Conservation (phyloP, 2,113 vertebrate genomes). For the Passer montanus region DNA sequence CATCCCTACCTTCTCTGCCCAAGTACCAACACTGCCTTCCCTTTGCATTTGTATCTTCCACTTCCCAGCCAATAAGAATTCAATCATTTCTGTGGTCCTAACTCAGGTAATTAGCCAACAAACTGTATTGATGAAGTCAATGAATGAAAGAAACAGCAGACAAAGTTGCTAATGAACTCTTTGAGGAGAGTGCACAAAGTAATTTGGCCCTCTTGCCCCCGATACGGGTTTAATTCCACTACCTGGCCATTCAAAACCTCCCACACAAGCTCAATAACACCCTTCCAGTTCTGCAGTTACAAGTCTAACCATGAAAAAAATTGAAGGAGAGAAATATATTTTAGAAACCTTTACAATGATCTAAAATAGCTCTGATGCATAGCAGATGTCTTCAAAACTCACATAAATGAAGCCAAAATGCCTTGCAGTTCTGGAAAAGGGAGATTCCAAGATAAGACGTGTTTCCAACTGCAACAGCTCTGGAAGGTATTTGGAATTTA, state of each 20-base stretch:
- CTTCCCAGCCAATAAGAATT: neutral
- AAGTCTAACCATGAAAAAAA: neutral
- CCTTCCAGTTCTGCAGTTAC: neutral
- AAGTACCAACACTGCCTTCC: neutral
- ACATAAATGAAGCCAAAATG: constrained; percentile 19
- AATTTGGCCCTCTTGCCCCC: neutral
- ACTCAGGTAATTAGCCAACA: neutral
- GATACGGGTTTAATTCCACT: neutral
- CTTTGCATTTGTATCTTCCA: neutral
- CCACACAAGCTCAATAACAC: neutral
- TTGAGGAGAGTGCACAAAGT: neutral
- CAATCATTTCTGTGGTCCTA: neutral
- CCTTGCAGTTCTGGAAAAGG: constrained; percentile 4
- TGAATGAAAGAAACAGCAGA: constrained; percentile 18
- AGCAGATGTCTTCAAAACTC: constrained; percentile 44
- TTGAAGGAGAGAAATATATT: neutral
- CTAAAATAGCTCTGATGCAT: constrained; percentile 35
- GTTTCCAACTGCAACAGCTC: neutral
- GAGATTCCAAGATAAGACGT: constrained; percentile 19
- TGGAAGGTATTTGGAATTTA: neutral
- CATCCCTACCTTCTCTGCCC: neutral
- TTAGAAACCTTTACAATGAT: constrained; percentile 28
- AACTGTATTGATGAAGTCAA: neutral
- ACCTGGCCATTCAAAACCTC: constrained; percentile 36
- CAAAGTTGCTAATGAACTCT: neutral